Conservation (phyloP, 2,888 invertebrate genomes). For the Euphydryas editha region DNA sequence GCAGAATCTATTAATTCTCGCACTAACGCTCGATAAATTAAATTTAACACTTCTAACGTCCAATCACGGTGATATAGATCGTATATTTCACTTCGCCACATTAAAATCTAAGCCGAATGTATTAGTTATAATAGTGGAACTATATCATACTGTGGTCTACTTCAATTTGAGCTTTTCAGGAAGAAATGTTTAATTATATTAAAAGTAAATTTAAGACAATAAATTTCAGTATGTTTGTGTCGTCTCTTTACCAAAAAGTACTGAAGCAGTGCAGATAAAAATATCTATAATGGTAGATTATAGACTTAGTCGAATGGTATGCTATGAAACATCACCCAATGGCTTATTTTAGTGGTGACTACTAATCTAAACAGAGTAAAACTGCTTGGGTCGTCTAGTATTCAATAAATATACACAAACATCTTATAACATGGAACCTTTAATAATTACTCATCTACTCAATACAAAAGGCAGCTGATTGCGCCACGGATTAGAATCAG, state of each 20-base stretch:
- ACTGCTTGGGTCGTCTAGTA: not conserved
- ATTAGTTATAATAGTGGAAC: not conserved
- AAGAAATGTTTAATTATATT: not conserved
- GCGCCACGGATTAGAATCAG: constrained; percentile 58
- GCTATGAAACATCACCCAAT: too few species aligned
- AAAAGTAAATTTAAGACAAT: not conserved
- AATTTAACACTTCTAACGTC: constrained; percentile 38
- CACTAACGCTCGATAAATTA: constrained; percentile 38
- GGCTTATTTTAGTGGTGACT: too few species aligned
- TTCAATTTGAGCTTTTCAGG: not conserved
- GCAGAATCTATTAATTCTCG: constrained; percentile 39
- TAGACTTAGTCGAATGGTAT: too few species aligned
- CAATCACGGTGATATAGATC: constrained; percentile 38
- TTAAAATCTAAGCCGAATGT: constrained; percentile 31
- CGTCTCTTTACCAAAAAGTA: too few species aligned
- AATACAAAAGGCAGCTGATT: constrained; percentile 67
- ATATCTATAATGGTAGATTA: too few species aligned
- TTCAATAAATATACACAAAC: not conserved
- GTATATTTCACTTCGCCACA: constrained; percentile 33
- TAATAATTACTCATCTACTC: constrained; percentile 42
- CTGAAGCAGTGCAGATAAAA: too few species aligned
- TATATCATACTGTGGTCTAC: not conserved
- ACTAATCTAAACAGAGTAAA: too few species aligned
- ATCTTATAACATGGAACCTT: constrained; percentile 13
- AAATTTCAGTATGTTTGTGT: too few species aligned